Conservation (phyloP, 1,140 invertebrate genomes). For the Pachypsylla venusta region DNA sequence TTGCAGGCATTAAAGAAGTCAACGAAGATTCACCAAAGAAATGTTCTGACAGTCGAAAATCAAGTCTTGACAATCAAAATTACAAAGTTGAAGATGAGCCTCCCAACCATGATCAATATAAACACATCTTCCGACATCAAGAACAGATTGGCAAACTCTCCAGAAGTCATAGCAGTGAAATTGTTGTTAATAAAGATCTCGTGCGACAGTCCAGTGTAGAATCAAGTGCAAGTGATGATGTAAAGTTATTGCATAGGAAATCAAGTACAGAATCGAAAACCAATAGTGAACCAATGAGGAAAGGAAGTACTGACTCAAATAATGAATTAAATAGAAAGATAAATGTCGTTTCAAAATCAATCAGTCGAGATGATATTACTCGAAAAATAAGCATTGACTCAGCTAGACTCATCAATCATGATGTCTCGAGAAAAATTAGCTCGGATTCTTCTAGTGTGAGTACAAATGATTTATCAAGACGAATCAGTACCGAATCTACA, state of each 20-base stretch:
- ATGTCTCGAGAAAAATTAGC: no score
- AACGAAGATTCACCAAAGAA: constrained; percentile 5
- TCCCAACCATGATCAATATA: no score
- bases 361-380: no score
- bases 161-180: background rate
- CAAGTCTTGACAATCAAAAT: background rate
- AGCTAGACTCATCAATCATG: no score
- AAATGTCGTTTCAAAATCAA: no score
- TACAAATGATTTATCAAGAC: no score
- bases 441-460: no score
- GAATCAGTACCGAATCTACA: no score
- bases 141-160: background rate
- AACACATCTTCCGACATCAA: no score
- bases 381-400: no score
- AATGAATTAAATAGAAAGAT: no score
- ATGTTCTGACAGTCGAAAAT: background rate
- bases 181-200: no score
- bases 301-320: background rate
- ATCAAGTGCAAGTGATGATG: background rate
- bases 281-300: background rate
- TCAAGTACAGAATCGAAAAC: background rate
- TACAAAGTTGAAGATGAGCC: background rate
- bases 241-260: background rate
- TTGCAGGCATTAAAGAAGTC: background rate
- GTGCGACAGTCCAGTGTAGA: background rate